These are phyloP conservation scores for Papilio polyxenes DNA, from an alignment of 1,140 invertebrate species.

Conservation along the genomic window DNA sequence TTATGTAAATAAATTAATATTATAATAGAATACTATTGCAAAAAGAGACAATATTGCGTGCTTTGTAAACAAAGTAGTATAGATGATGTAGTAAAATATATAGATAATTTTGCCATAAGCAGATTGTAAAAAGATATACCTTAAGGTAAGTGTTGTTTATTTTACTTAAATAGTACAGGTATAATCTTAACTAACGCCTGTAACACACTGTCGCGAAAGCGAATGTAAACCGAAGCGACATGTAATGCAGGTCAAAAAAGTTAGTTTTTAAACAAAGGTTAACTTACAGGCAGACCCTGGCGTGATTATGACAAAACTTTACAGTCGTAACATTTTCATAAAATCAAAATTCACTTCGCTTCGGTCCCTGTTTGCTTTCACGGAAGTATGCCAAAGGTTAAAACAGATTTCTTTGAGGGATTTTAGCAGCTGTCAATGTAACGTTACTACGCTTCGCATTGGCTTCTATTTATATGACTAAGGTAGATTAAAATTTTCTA, in stretches of 20 bases:
- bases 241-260: background rate
- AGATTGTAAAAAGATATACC: background rate
- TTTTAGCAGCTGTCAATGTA: background rate
- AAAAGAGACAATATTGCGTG: constrained; percentile 72
- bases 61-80: constrained; percentile 54
- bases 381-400: background rate
- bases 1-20: constrained; percentile 54
- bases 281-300: background rate
- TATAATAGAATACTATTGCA: constrained; percentile 47
- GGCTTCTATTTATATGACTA: background rate
- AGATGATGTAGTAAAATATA: constrained; percentile 11
- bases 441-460: background rate
- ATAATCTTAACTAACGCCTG: background rate
- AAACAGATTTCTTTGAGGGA: background rate
- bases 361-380: background rate
- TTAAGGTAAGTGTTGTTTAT: background rate
- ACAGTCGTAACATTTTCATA: background rate
- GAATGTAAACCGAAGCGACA: background rate
- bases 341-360: background rate
- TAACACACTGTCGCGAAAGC: background rate
- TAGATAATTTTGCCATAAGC: background rate
- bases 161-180: constrained; percentile 5
- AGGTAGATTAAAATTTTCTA: constrained; percentile 19
- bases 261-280: background rate
- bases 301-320: background rate